Conservation (phyloP, 1,140 invertebrate species). For the Aphis craccivora region DNA sequence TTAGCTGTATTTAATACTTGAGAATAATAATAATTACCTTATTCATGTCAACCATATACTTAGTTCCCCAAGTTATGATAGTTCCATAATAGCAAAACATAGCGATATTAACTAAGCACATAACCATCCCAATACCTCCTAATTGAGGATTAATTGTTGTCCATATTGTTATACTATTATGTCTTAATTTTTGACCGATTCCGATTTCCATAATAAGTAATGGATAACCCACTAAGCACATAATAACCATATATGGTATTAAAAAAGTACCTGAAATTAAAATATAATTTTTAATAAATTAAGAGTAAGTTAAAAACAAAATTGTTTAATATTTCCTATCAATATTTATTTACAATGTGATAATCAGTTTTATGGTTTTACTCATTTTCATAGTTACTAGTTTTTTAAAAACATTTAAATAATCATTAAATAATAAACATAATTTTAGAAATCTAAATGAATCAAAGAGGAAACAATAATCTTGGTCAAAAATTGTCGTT, state of each 20-base stretch:
- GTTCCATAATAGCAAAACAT: slow-evolving; percentile 37
- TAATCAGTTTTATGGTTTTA: neutral
- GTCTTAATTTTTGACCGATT: slow-evolving; percentile 42
- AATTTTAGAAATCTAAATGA: neutral
- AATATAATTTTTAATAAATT: neutral
- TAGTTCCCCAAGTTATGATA: slow-evolving; percentile 31
- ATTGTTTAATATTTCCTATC: neutral
- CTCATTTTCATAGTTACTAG: slow-evolving; percentile 31
- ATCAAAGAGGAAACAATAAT: neutral
- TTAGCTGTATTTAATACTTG: neutral
- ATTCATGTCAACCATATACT: slow-evolving; percentile 40
- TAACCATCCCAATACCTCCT: slow-evolving; percentile 28
- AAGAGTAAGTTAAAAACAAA: neutral
- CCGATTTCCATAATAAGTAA: slow-evolving; percentile 49
- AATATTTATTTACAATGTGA: neutral
- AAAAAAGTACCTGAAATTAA: slow-evolving; percentile 50
- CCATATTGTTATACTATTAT: slow-evolving; percentile 35
- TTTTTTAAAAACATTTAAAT: neutral
- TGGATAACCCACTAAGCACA: slow-evolving; percentile 48
- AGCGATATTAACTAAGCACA: slow-evolving; percentile 22
- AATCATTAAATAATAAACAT: neutral
- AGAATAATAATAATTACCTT: slow-evolving; percentile 25
- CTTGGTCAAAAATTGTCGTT: neutral
- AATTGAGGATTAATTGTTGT: slow-evolving; percentile 50
- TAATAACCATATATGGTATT: slow-evolving; percentile 40